Conservation (phyloP, 2,113 vertebrate genomes). For the Hyperoodon ampullatus region DNA sequence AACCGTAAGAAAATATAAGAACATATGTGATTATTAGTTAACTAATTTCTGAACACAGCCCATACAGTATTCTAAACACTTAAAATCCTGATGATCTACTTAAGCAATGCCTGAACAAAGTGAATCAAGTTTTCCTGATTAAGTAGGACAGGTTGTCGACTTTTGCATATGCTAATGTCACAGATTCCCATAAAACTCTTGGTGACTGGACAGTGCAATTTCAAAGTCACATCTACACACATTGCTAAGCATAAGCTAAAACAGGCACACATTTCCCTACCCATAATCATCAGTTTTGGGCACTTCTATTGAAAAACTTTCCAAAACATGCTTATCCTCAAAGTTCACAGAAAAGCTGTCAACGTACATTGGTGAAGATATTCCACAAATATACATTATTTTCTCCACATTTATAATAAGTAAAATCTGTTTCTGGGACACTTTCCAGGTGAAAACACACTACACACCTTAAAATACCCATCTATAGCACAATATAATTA, state of each 20-base stretch:
- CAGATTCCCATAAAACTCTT: conserved; percentile 34
- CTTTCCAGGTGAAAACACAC: neutral
- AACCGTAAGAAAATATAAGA: neutral
- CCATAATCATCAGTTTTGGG: neutral
- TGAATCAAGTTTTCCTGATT: conserved; percentile 24
- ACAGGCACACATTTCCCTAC: neutral
- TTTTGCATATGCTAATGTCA: conserved; percentile 17
- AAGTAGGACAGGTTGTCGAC: neutral
- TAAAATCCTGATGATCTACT: conserved; percentile 41
- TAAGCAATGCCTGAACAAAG: neutral
- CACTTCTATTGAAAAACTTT: neutral
- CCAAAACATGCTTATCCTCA: neutral
- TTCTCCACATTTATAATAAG: neutral
- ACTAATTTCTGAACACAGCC: conserved; percentile 11
- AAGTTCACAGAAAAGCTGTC: conserved; percentile 31
- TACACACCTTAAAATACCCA: neutral
- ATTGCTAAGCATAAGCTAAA: neutral
- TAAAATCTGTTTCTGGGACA: neutral
- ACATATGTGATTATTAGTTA: neutral
- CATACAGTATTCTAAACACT: neutral
- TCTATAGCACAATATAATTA: neutral
- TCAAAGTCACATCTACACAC: conserved; percentile 29
- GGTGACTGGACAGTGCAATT: conserved; percentile 29
- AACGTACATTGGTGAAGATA: neutral
- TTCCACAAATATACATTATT: conserved; percentile 10